Evolutionary conservation across 1,140 invertebrate genomes (phyloP), one percentile per base, ranked within the genome.

Genomic region (Sitodiplosis mosellana): DNA sequence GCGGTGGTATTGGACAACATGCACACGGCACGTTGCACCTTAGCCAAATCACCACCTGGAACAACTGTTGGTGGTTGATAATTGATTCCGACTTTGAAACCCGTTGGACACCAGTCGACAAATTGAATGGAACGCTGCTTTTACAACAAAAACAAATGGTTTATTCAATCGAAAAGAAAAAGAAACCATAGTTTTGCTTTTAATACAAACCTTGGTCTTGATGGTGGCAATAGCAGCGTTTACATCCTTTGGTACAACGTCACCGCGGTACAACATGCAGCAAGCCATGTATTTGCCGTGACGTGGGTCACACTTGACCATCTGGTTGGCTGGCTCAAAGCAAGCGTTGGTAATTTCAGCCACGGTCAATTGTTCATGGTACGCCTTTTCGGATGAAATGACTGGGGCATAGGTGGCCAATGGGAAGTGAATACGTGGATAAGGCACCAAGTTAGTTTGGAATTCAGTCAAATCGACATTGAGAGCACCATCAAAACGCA

Each of bases 381-480:
- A 84, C 17, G 86, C 83, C 59, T 86, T 87, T 60, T 87, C 85
- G 17, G 80, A 75, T 34, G 78, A 80, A 56, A 84, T 80, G 46
- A 86, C 77, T 6, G 82, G 82, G 19, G 82, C 78, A 57, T 83
- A 85, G 2, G 82, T 83, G 11, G 77, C 81, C 48, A 85, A 66
- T 19, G 79, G 80, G 75, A 83, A 87, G 58, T 83, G 83, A 59
- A 84, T 86, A 51, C 82, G 69, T 18, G 83, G 83, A 61, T 84
- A 86, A 17, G 83, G 83, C 46, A 87, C 83, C 63, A 87, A 69
- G 63, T 87, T 87, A 21, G 84, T 87, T 64, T 85, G 84, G 71
- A 92, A 91, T 68, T 92, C 87, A 12, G 83, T 89, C 47, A 92
- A 69, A 64, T 92, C 87, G 47, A 87, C 84, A 64, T 87, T 92